Base-by-base conservation (phyloP, 2,113 vertebrate genomes). In the Fregata magnificens region DNA sequence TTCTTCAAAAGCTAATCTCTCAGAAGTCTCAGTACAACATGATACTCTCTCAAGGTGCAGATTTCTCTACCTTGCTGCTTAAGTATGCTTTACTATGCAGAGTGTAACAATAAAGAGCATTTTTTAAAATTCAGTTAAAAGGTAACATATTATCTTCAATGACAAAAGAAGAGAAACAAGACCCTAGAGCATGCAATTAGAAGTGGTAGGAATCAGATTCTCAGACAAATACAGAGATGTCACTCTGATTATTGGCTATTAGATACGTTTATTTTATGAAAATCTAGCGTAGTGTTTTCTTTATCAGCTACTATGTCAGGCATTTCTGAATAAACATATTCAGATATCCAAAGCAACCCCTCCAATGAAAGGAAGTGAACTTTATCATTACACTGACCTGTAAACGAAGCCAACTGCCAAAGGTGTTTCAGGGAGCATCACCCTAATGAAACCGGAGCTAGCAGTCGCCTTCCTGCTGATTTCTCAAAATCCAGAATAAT, bases 161-260 rank as follows among this genome's bases (percentile, higher is more conserved):
- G 47, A 94, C 59, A 97, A 95, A 96, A 96, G 88, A 96, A 94
- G 86, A 90, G 88, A 96, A 98, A 96, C 34, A 92, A 97, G 81
- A 94, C 87, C 87, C 47, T 70, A 63, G 63, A 79, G 18, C 70
- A 94, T 93, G 80, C 94, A 94, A 95, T 86, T 67, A 90, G 83
- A 97, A 92, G 89, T 71, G 89, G 69, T 79, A 97, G 82, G 96
- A 97, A 94, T 93, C 93, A 87, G 90, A 95, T 96, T 93, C 58
- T 86, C 77, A 86, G 56, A 58, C 50, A 95, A 96, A 90, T 63
- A 52, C 45, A 82, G 45, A 93, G 77, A 83, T 90, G 86, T 79
- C 96, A 69, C 61, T 97, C 88, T 80, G 65, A 73, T 95, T 80
- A 81, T 45, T 93, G 78, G 70, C 74, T 94, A 34, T 78, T 93